phyloP scores from a whole-genome alignment of 1,140 invertebrate species.

The Polypedilum pembai region DNA sequence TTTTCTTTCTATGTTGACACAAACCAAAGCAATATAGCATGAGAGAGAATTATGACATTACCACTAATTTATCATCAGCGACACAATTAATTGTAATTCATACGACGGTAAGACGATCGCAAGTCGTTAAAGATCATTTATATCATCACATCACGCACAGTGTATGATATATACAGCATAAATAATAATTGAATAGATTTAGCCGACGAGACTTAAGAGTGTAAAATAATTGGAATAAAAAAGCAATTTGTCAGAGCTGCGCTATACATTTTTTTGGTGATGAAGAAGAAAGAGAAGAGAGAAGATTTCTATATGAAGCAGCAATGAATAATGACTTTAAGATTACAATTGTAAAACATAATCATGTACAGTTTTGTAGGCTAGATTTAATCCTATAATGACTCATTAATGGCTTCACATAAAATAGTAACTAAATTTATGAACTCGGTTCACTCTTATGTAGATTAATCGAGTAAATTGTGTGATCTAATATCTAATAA shows the following conservation, averaged over 20 bases:
- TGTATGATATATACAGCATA: not conserved
- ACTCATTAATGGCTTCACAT: not conserved
- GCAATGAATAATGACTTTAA: slow-evolving; percentile 14
- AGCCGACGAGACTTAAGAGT: not conserved
- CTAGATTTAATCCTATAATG: slow-evolving; percentile 18
- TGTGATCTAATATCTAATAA: slow-evolving; percentile 3
- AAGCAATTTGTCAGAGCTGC: slow-evolving; percentile 15
- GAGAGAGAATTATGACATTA: not conserved
- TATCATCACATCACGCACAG: slow-evolving; percentile 10
- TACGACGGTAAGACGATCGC: slow-evolving; percentile 2
- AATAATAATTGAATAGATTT: slow-evolving; percentile 8
- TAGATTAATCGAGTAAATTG: not conserved
- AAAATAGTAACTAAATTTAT: too few relatives aligned
- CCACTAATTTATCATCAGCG: slow-evolving; percentile 11
- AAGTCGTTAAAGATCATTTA: slow-evolving; percentile 18
- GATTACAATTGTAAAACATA: slow-evolving; percentile 19
- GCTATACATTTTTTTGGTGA: not conserved
- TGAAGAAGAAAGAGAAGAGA: too few relatives aligned
- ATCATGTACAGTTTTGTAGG: slow-evolving; percentile 1
- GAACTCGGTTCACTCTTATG: not conserved
- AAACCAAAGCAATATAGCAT: not conserved
- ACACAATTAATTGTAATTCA: slow-evolving; percentile 19
- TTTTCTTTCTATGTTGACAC: not conserved
- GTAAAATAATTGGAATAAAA: slow-evolving; percentile 25
- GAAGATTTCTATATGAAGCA: not conserved